Percentiles rank a stretch among this genome's conserved stretches.
Evolutionary conservation across 2,888 invertebrate genomes (phyloP).

Genomic region (Drepana falcataria): DNA sequence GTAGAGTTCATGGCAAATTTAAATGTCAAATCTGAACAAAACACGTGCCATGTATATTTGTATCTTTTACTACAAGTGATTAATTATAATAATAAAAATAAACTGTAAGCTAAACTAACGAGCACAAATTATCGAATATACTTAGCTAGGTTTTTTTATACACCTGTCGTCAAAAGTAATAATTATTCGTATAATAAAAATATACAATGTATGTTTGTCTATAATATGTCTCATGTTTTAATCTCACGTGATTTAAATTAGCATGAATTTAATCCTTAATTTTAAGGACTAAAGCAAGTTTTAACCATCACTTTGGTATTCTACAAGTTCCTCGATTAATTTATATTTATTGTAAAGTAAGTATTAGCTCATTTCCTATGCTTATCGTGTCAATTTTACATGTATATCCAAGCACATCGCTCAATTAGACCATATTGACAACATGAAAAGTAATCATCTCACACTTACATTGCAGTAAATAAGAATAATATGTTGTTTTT

Average conservation of each 20-base stretch:
- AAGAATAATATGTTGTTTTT: too few species aligned
- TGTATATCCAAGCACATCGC: not conserved
- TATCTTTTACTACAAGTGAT: not conserved
- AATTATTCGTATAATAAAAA: not conserved
- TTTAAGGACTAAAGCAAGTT: too few species aligned
- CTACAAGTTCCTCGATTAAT: constrained; percentile 5
- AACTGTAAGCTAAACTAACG: not conserved
- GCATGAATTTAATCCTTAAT: too few species aligned
- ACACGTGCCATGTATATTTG: not conserved
- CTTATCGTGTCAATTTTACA: not conserved
- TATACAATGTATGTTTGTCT: not conserved
- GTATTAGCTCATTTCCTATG: not conserved
- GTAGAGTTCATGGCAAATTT: not conserved
- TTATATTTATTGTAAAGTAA: not conserved
- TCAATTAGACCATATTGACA: not conserved
- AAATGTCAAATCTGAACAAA: not conserved
- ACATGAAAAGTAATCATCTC: too few species aligned
- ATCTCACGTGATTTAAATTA: too few species aligned
- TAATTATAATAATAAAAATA: not conserved
- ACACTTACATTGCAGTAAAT: too few species aligned
- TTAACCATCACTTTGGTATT: too few species aligned
- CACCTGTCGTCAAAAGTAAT: not conserved
- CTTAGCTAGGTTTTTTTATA: not conserved
- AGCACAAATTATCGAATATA: not conserved
- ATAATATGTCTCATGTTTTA: not conserved